Base-by-base conservation (phyloP, 2,113 vertebrate genomes). In the Lophotis ruficrista region DNA sequence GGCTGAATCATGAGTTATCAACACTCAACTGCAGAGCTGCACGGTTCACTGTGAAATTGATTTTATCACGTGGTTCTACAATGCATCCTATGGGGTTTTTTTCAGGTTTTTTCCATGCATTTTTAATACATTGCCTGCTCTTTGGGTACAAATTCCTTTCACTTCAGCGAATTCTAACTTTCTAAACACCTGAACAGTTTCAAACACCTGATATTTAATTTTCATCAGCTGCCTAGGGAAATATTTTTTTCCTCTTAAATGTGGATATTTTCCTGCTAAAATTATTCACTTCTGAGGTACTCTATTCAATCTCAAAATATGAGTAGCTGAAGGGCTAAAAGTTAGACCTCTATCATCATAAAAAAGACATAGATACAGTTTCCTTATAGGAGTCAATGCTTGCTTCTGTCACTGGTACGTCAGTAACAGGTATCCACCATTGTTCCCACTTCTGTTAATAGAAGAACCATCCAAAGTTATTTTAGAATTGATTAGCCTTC, bases 21-120 rank as follows among this genome's bases (percentile, higher is more conserved):
- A 76, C 81, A 88, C 19, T 69, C 41, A 95, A 3, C 86, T 87
- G 93, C 81, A 87, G 70, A 94, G 83, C 77, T 96, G 73, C 65
- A 31, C 91, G 89, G 84, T 91, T 78, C 83, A 81, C 94, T 82
- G 89, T 89, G 91, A 92, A 96, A 92, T 38, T 84, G 77, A 94
- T 96, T 96, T 89, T 95, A 93, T 93, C 95, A 91, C 80, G 48
- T 79, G 72, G 83, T 89, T 96, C 91, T 86, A 69, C 77, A 82
- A 71, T 68, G 70, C 56, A 89, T 84, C 73, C 57, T 87, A 20
- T 53, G 69, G 35, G 37, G 3, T 11, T 3, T 8, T 89, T 70
- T 62, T 27, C 22, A 16, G 7, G 65, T 92, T 93, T 93, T 84
- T 84, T 41, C 71, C 72, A 84, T 91, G 69, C 69, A 95, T 92